Conservation (phyloP, 2,888 invertebrate species). For the Congeria kusceri region DNA sequence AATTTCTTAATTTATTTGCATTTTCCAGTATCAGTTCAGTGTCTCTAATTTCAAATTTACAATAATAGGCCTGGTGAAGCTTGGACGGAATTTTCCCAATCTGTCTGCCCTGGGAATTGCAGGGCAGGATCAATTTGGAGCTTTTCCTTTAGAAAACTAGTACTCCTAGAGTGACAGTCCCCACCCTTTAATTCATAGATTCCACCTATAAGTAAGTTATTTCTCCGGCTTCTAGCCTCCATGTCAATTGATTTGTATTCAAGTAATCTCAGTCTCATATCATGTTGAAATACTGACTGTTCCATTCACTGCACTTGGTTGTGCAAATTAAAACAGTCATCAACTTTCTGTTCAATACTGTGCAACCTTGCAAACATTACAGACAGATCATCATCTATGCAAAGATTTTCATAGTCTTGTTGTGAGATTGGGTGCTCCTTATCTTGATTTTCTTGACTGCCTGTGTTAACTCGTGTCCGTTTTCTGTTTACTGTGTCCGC, state of each 20-base stretch:
- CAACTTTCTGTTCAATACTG: slow-evolving; percentile 3
- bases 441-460: neutral
- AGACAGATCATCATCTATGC: neutral
- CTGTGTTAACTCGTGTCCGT: slow-evolving; percentile 1
- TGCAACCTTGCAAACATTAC: neutral
- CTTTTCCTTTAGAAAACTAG: neutral
- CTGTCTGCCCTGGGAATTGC: slow-evolving; percentile 6
- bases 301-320: neutral
- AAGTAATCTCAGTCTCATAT: neutral
- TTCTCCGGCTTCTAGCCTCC: slow-evolving; percentile 16
- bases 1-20: no score
- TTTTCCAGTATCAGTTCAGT: neutral
- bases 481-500: neutral
- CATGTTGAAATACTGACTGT: neutral
- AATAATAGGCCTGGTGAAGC: neutral
- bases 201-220: slow-evolving; percentile 12
- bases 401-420: neutral
- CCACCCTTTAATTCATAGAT: neutral
- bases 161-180: neutral
- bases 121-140: slow-evolving; percentile 1
- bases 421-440: neutral
- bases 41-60: neutral
- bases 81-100: slow-evolving; percentile 1
- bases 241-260: slow-evolving; percentile 17
- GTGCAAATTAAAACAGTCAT: neutral